Evolutionary conservation across 2,113 vertebrate species (phyloP).

Genomic region (Mustelus asterias): DNA sequence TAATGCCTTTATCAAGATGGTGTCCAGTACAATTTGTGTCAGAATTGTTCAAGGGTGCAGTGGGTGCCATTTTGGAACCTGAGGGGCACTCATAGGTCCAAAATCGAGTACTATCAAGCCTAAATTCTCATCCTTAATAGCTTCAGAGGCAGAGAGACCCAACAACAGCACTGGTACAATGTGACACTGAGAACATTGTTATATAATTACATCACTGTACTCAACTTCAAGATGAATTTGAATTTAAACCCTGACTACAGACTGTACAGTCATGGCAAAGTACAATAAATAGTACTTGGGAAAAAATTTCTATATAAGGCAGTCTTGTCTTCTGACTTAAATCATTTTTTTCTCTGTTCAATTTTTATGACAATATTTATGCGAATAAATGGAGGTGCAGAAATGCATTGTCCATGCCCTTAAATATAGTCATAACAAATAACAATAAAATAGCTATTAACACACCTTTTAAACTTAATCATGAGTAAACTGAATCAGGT

Average conservation of each 20-base stretch:
- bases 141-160: background rate
- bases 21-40: too few species aligned
- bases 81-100: background rate
- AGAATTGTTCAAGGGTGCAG: too few species aligned
- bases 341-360: background rate
- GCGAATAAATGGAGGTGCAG: background rate
- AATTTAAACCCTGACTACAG: background rate
- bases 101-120: background rate
- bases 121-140: background rate
- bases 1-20: background rate
- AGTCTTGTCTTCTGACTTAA: background rate
- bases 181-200: background rate
- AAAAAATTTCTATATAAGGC: background rate
- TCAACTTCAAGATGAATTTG: background rate
- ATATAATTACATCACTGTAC: background rate
- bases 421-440: background rate
- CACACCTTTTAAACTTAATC: background rate
- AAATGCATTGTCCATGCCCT: background rate
- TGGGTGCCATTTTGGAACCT: too few species aligned
- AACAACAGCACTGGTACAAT: background rate
- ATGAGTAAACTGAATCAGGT: background rate
- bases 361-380: background rate
- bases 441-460: background rate
- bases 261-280: background rate
- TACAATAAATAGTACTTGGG: background rate